phyloP scores from a whole-genome alignment of 2,888 invertebrate species.

The Cantharis rustica region DNA sequence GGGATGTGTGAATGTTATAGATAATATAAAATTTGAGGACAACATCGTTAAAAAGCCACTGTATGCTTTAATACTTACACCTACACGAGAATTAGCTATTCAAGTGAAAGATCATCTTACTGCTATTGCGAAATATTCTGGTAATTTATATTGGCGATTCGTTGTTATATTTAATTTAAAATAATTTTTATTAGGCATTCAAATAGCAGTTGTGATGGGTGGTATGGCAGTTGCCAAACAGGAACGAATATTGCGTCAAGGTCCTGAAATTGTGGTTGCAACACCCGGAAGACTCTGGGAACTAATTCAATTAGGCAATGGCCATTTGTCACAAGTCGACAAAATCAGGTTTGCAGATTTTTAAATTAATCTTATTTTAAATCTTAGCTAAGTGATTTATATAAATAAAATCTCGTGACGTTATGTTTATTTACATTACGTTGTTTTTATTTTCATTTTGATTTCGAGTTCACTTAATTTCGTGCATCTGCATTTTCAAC shows the following conservation, averaged over 20 bases:
- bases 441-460: too few relatives aligned
- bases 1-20: conserved; percentile 66
- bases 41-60: conserved; percentile 61
- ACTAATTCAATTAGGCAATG: conserved; percentile 77
- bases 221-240: conserved; percentile 96
- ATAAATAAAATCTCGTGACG: too few relatives aligned
- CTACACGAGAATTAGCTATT: conserved; percentile 94
- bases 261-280: conserved; percentile 94
- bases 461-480: too few relatives aligned
- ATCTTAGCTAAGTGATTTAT: too few relatives aligned
- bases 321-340: conserved; percentile 73
- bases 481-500: too few relatives aligned
- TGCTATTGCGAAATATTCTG: conserved; percentile 79
- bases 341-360: conserved; percentile 64
- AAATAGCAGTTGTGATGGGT: conserved; percentile 86
- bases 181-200: conserved; percentile 55
- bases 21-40: conserved; percentile 57
- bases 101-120: conserved; percentile 89
- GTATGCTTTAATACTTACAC: conserved; percentile 88
- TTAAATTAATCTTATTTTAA: too few relatives aligned
- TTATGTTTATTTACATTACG: too few relatives aligned
- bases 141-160: conserved; percentile 47
- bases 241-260: conserved; percentile 77
- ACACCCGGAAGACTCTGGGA: conserved; percentile 99
- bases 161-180: not conserved